Conservation (phyloP, 2,888 invertebrate genomes). For the Chaitophorus viminalis region DNA sequence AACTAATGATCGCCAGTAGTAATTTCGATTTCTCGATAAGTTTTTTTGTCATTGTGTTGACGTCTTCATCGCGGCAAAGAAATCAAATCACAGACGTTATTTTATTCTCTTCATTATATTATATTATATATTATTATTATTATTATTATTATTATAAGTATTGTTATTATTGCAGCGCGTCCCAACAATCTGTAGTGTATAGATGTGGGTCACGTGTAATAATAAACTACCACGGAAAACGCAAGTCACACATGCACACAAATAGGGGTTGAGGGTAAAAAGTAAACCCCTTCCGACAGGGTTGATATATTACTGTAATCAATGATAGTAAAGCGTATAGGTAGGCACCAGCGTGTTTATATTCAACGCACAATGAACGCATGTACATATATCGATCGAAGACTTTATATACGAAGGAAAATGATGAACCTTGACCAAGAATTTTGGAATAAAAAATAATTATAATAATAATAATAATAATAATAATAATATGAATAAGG, state of each 20-base stretch:
- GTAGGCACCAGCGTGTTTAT: background rate
- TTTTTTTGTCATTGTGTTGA: slow-evolving; percentile 60
- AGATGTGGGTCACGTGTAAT: slow-evolving; percentile 32
- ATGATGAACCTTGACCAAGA: slow-evolving; percentile 52
- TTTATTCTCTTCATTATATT: slow-evolving; percentile 1
- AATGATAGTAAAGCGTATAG: slow-evolving; percentile 38
- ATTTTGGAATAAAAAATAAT: slow-evolving; percentile 23
- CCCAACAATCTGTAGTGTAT: background rate
- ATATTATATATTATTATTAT: background rate
- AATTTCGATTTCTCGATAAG: slow-evolving; percentile 22
- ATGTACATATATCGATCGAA: background rate
- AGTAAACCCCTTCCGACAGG: slow-evolving; percentile 52
- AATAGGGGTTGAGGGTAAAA: slow-evolving; percentile 34
- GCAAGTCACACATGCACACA: slow-evolving; percentile 52
- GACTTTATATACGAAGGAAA: background rate
- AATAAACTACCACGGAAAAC: slow-evolving; percentile 48
- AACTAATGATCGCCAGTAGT: slow-evolving; percentile 54
- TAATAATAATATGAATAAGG: background rate
- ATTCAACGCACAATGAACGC: slow-evolving; percentile 43
- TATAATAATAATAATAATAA: background rate
- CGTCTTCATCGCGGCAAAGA: slow-evolving; percentile 50
- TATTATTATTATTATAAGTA: no score
- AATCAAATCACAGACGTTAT: slow-evolving; percentile 25
- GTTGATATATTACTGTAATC: slow-evolving; percentile 46
- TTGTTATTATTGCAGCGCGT: background rate